phyloP scores from a whole-genome alignment of 1,140 invertebrate species.

The Rhyacophila brunnea region DNA sequence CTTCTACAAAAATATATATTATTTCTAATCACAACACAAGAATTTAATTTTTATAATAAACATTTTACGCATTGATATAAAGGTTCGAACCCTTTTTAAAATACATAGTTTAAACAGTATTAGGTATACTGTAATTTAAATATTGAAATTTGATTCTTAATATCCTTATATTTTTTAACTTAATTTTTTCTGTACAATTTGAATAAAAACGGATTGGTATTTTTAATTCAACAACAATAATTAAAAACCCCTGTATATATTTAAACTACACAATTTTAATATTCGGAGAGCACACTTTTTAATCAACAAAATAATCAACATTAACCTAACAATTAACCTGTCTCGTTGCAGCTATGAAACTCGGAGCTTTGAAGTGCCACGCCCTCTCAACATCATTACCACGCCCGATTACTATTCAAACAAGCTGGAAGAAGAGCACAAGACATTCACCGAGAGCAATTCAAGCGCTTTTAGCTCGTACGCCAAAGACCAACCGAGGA shows the following conservation, averaged over 20 bases:
- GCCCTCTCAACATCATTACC: constrained; percentile 36
- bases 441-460: constrained; percentile 16
- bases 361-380: constrained; percentile 50
- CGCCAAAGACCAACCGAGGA: constrained; percentile 36
- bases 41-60: no score
- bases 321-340: constrained; percentile 19
- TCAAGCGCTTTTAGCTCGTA: constrained; percentile 28
- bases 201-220: not conserved
- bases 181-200: not conserved
- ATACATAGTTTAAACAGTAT: no score
- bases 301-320: no score
- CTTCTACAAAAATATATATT: no score
- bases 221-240: not conserved
- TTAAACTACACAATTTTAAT: not conserved
- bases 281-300: not conserved
- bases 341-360: constrained; percentile 52
- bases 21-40: no score
- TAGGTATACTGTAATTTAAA: no score
- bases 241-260: not conserved
- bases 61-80: no score
- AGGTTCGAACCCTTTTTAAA: no score
- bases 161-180: no score
- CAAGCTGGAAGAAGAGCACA: constrained; percentile 28
- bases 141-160: no score
- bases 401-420: constrained; percentile 24